A percentile compares a stretch with the other conserved stretches of the same genome.
Evolutionary conservation across 2,888 invertebrate genomes (phyloP).

Genomic region (Nomada ruficornis): DNA sequence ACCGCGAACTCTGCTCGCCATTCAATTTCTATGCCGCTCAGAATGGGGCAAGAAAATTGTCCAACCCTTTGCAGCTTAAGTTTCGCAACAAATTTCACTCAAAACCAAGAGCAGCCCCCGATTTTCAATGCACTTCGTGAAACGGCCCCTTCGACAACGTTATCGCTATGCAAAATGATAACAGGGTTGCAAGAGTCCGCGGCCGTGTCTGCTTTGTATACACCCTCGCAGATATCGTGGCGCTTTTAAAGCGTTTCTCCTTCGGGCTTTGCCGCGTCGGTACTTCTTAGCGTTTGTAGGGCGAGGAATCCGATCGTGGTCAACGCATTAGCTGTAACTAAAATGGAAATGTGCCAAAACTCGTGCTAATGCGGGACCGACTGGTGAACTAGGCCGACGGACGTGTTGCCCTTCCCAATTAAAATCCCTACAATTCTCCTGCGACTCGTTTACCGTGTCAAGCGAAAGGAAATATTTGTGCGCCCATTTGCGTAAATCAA

Average conservation of each 20-base stretch:
- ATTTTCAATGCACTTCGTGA: too few relatives aligned
- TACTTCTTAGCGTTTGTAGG: conserved; percentile 4
- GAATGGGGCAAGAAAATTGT: too few relatives aligned
- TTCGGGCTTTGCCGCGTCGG: neutral
- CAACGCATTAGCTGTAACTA: conserved; percentile 29
- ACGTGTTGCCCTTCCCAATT: conserved; percentile 51
- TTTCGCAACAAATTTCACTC: neutral
- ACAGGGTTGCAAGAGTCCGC: neutral
- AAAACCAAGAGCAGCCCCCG: too few relatives aligned
- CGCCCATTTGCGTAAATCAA: neutral
- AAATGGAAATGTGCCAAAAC: conserved; percentile 55
- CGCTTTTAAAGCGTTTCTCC: neutral
- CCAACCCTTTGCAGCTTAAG: neutral
- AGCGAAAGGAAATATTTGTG: neutral
- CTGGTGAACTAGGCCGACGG: conserved; percentile 49
- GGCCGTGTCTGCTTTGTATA: neutral
- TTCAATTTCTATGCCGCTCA: neutral
- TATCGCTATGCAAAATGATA: neutral
- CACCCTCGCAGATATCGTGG: neutral
- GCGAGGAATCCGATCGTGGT: conserved; percentile 1
- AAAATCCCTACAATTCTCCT: conserved; percentile 1
- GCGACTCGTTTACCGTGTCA: neutral
- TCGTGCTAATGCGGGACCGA: conserved; percentile 51
- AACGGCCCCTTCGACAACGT: too few relatives aligned
- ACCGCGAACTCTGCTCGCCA: neutral